These are phyloP conservation scores for Apis dorsata DNA, from an alignment of 1,140 invertebrate species.

Conservation along the genomic window DNA sequence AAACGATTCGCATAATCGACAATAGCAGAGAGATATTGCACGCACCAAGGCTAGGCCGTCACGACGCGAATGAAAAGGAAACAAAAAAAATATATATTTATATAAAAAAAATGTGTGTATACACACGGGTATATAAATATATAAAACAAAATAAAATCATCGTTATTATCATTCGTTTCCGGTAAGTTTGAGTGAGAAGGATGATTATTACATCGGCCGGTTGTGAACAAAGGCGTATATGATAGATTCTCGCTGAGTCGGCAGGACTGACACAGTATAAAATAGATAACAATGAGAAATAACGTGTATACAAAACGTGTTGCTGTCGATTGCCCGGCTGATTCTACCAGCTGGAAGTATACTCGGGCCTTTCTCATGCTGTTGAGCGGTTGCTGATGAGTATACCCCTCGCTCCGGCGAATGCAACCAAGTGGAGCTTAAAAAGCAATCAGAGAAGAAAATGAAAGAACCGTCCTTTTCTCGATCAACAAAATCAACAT, in stretches of 20 bases:
- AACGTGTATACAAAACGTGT: conserved; percentile 46
- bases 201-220: conserved; percentile 13
- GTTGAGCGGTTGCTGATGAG: conserved; percentile 79
- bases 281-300: conserved; percentile 29
- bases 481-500: conserved; percentile 9
- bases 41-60: conserved; percentile 36
- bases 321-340: conserved; percentile 69
- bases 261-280: background rate
- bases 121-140: background rate
- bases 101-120: background rate
- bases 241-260: background rate
- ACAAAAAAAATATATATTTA: background rate
- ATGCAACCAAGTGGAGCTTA: conserved; percentile 76
- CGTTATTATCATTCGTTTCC: conserved; percentile 26
- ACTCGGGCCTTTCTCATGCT: conserved; percentile 80
- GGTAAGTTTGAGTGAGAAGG: conserved; percentile 55
- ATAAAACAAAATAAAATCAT: background rate
- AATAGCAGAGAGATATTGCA: conserved; percentile 5
- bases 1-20: background rate
- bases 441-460: conserved; percentile 70
- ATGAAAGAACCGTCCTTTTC: background rate
- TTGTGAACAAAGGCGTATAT: conserved; percentile 18
- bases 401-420: conserved; percentile 78
- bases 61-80: background rate
- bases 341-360: conserved; percentile 80